A percentile compares a stretch with the other conserved stretches of the same genome.
phyloP scores from a whole-genome alignment of 2,797 vertebrate species.

The Coilia nasus region DNA sequence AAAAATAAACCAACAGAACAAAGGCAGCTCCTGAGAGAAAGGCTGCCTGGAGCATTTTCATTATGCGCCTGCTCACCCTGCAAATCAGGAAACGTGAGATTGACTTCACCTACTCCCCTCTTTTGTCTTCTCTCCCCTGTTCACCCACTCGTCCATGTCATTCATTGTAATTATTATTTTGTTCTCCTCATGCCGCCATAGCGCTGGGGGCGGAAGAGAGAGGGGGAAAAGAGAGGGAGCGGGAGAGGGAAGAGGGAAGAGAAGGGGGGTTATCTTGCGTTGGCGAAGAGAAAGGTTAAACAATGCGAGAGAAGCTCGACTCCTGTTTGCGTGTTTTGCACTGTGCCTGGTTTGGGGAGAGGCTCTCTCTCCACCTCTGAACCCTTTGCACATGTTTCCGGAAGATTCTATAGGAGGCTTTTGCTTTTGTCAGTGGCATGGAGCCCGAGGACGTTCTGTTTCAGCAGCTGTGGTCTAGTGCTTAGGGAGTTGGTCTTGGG shows the following conservation, averaged over 20 bases:
- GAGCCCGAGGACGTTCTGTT: background rate
- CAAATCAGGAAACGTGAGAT: conserved; percentile 20
- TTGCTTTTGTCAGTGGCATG: background rate
- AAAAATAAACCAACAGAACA: background rate
- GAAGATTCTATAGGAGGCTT: background rate
- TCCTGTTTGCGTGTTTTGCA: background rate
- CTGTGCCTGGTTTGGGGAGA: background rate
- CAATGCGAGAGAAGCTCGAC: background rate
- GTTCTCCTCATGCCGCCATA: background rate
- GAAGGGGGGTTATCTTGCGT: background rate
- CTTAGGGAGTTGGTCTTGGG: too few relatives aligned
- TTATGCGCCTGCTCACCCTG: conserved; percentile 10
- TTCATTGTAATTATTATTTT: conserved; percentile 1
- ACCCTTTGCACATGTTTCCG: background rate
- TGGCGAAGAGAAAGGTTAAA: background rate
- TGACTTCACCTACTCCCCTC: background rate
- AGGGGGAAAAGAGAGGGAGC: too few relatives aligned
- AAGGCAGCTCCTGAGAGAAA: background rate
- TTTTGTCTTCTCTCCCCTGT: too few relatives aligned
- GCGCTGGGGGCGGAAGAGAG: too few relatives aligned
- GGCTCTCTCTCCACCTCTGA: background rate
- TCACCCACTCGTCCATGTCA: background rate
- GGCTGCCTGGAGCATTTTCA: conserved; percentile 33
- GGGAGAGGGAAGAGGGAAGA: too few relatives aligned
- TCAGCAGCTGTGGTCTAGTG: too few relatives aligned